phyloP scores from a whole-genome alignment of 2,888 invertebrate species.

The Aspidiotus rigidus region DNA sequence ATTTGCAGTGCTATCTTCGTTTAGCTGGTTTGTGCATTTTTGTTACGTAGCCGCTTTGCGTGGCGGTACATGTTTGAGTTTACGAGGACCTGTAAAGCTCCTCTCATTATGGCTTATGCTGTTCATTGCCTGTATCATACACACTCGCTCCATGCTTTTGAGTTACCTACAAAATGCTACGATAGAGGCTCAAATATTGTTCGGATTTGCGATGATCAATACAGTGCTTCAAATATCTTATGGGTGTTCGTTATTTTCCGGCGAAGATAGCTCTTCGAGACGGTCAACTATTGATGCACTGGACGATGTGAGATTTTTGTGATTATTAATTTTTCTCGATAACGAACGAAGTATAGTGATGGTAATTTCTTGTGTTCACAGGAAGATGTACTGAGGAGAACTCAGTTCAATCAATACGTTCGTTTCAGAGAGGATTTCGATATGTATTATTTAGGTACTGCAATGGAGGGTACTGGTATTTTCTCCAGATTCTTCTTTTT shows the following conservation, averaged over 20 bases:
- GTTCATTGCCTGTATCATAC: constrained; percentile 57
- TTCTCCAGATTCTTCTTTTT: constrained; percentile 68
- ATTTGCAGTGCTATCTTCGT: constrained; percentile 57
- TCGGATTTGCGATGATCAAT: constrained; percentile 41
- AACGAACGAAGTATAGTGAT: neutral
- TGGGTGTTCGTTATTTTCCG: constrained; percentile 34
- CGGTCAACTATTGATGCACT: constrained; percentile 13
- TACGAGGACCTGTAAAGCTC: constrained; percentile 61
- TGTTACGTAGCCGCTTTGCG: constrained; percentile 62
- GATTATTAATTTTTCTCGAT: too few species aligned
- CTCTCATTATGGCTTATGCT: constrained; percentile 60
- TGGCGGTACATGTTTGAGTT: constrained; percentile 51
- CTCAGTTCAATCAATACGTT: constrained; percentile 46
- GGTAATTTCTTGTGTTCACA: neutral
- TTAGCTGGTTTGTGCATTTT: constrained; percentile 75
- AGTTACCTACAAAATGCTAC: constrained; percentile 26
- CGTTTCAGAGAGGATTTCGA: constrained; percentile 57
- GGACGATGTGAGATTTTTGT: constrained; percentile 8
- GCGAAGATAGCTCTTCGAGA: constrained; percentile 23
- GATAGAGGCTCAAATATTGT: constrained; percentile 42
- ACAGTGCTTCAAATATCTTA: constrained; percentile 40
- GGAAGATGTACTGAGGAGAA: constrained; percentile 3
- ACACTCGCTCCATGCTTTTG: constrained; percentile 53
- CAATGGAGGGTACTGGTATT: constrained; percentile 64
- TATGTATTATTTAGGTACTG: constrained; percentile 65